Percentiles rank a stretch among this genome's conserved stretches.
phyloP scores from a whole-genome alignment of 2,113 vertebrate genomes.

The Ailuropoda melanoleuca region DNA sequence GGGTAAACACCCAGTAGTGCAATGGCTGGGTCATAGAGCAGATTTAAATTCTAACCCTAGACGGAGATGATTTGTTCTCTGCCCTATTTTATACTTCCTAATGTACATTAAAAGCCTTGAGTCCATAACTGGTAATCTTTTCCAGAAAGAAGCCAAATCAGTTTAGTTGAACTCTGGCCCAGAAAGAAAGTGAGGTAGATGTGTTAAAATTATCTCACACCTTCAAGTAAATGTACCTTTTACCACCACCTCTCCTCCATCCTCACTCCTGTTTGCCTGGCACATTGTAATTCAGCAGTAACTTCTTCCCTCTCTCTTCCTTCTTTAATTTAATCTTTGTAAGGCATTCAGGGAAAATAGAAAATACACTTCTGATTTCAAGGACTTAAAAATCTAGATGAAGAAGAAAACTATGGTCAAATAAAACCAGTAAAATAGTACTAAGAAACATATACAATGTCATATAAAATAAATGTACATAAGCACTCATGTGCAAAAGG shows the following conservation, averaged over 20 bases:
- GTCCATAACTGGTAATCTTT: background rate
- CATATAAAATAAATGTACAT: background rate
- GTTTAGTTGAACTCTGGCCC: background rate
- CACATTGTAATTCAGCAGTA: background rate
- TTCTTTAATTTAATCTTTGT: background rate
- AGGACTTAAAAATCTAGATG: background rate
- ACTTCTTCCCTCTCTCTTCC: background rate
- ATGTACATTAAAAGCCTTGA: conserved; percentile 8
- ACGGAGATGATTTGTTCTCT: conserved; percentile 6
- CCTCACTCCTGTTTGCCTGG: background rate
- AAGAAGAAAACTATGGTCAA: background rate
- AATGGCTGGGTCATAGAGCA: too few relatives aligned
- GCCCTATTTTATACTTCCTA: background rate
- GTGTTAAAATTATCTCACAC: background rate
- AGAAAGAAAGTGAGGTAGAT: background rate
- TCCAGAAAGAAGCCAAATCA: conserved; percentile 14
- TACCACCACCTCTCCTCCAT: background rate
- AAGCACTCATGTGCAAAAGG: background rate
- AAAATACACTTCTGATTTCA: background rate
- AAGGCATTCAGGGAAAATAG: background rate
- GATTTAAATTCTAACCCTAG: conserved; percentile 4
- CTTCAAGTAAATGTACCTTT: background rate
- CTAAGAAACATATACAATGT: background rate
- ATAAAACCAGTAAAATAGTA: background rate
- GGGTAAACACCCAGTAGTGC: too few relatives aligned